Conservation (phyloP, 2,888 invertebrate genomes). For the Homarus gammarus region DNA sequence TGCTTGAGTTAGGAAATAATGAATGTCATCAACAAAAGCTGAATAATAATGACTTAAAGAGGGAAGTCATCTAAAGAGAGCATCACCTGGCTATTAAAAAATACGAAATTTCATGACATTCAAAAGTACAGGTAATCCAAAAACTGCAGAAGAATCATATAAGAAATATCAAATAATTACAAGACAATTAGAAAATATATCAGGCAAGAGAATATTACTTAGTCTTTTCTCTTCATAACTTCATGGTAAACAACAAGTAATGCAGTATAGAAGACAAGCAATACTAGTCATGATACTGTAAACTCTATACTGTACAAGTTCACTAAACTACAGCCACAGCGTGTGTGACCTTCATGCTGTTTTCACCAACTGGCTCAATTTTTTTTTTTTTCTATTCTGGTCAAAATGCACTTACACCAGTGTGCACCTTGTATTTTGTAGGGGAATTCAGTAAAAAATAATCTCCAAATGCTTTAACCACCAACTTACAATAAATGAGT, state of each 20-base stretch:
- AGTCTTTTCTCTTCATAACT: too few species aligned
- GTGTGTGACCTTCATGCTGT: slow-evolving; percentile 8
- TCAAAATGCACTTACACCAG: background rate
- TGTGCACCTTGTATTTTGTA: too few species aligned
- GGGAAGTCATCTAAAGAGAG: too few species aligned
- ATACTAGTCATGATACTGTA: background rate
- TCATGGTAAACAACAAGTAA: slow-evolving; percentile 15
- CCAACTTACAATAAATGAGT: too few species aligned
- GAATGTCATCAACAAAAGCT: too few species aligned
- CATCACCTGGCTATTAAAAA: slow-evolving; percentile 30
- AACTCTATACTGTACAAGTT: slow-evolving; percentile 8
- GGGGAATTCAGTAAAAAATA: too few species aligned
- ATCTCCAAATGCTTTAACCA: too few species aligned
- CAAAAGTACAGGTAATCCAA: slow-evolving; percentile 9
- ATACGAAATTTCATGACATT: background rate
- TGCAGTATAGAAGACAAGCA: slow-evolving; percentile 35
- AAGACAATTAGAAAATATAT: slow-evolving; percentile 5
- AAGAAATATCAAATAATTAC: slow-evolving; percentile 34
- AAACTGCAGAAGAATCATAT: slow-evolving; percentile 13
- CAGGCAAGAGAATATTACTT: slow-evolving; percentile 38
- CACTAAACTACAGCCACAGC: slow-evolving; percentile 31
- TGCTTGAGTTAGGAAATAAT: too few species aligned
- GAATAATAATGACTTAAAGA: too few species aligned
- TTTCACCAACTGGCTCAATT: background rate
- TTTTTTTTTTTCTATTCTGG: background rate